These are phyloP conservation scores for Umimayanthus kanabou DNA, from an alignment of 92 coral and sea anemone species.

Conservation along the genomic window DNA sequence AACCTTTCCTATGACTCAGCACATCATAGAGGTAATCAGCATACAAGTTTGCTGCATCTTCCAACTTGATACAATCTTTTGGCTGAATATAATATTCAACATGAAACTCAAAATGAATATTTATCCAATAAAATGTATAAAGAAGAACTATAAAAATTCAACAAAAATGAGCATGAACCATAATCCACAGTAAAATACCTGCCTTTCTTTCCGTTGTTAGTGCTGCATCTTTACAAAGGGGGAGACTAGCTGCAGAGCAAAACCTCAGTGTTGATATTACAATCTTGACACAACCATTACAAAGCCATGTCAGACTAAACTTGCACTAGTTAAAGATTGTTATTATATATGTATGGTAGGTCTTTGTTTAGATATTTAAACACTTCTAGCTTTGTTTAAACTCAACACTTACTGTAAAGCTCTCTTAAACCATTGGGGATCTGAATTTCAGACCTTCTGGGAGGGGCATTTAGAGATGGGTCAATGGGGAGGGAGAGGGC, in stretches of 20 bases:
- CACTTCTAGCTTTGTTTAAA: no score
- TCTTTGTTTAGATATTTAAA: no score
- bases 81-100: not conserved
- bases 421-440: no score
- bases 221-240: not conserved
- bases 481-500: no score
- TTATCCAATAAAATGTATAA: not conserved
- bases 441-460: no score
- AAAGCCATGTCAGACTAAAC: no score
- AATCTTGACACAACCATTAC: no score
- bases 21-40: constrained; percentile 33
- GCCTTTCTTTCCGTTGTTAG: constrained; percentile 1
- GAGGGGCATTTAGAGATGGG: no score
- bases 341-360: no score
- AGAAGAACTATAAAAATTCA: not conserved
- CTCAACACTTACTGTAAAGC: no score
- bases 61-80: constrained; percentile 33
- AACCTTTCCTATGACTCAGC: constrained; percentile 27
- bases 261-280: not conserved
- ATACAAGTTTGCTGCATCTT: constrained; percentile 28
- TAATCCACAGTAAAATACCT: not conserved
- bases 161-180: not conserved
- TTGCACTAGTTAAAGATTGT: no score
- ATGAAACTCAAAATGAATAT: not conserved
- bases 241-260: not conserved